Evolutionary conservation across 2,888 invertebrate species (phyloP).

Genomic region (Drosophila subsilvestris): DNA sequence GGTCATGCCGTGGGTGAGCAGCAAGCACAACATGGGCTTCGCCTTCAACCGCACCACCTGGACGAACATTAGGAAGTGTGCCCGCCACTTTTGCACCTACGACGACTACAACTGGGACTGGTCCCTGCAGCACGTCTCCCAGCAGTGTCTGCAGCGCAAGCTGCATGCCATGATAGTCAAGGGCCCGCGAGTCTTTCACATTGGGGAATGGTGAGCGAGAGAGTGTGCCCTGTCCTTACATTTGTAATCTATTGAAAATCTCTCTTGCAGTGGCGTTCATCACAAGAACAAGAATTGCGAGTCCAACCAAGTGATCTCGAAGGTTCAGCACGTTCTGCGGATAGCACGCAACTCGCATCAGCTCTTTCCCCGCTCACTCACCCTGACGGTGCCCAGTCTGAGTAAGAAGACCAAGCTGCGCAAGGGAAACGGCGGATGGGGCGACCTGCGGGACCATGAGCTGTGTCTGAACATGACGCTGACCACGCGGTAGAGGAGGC

Average conservation of each 20-base stretch:
- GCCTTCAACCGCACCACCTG: conserved; percentile 95
- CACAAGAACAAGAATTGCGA: conserved; percentile 97
- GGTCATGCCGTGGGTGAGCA: conserved; percentile 97
- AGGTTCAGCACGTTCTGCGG: conserved; percentile 91
- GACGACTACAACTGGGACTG: conserved; percentile 99
- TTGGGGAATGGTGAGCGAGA: conserved; percentile 95
- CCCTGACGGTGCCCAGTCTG: conserved; percentile 87
- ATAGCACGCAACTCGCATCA: conserved; percentile 87
- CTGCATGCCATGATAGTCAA: conserved; percentile 95
- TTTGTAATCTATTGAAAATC: not conserved
- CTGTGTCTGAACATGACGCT: conserved; percentile 91
- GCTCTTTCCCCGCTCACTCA: conserved; percentile 89
- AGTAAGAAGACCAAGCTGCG: conserved; percentile 90
- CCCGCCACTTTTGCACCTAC: conserved; percentile 95
- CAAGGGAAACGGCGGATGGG: conserved; percentile 99
- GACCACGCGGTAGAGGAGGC: conserved; percentile 71
- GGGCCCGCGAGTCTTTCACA: conserved; percentile 98
- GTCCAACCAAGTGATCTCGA: conserved; percentile 92
- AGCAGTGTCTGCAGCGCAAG: conserved; percentile 90
- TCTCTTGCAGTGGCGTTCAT: conserved; percentile 92
- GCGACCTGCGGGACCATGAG: conserved; percentile 93
- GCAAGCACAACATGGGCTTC: conserved; percentile 99
- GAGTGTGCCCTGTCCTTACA: not conserved
- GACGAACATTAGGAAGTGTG: conserved; percentile 91
- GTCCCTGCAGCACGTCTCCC: conserved; percentile 96